A percentile compares a stretch with the other conserved stretches of the same genome.
Evolutionary conservation across 2,888 invertebrate genomes (phyloP).

Genomic region (Anorthoa munda): DNA sequence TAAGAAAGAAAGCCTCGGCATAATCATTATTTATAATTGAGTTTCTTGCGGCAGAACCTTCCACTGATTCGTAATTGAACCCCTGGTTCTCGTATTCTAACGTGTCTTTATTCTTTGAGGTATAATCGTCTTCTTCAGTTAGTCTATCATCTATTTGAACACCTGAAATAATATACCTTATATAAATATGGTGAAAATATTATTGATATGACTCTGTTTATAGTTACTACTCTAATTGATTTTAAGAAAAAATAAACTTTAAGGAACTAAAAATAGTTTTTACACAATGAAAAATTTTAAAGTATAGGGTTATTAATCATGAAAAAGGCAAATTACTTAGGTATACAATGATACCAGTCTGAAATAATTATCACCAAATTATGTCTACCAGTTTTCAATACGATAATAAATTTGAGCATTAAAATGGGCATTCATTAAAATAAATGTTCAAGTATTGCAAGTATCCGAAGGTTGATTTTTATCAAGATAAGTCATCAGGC

Average conservation of each 20-base stretch:
- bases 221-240: too few relatives aligned
- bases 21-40: not conserved
- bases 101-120: not conserved
- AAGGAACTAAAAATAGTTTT: not conserved
- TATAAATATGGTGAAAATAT: not conserved
- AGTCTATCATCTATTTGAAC: constrained; percentile 32
- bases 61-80: not conserved
- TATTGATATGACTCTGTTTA: too few relatives aligned
- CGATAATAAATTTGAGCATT: constrained; percentile 38
- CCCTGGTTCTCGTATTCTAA: constrained; percentile 4
- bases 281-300: not conserved
- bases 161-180: constrained; percentile 33
- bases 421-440: constrained; percentile 67
- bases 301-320: not conserved
- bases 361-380: not conserved
- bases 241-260: not conserved
- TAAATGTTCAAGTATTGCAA: constrained; percentile 66
- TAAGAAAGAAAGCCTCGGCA: not conserved
- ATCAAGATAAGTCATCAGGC: constrained; percentile 69
- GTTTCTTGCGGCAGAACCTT: not conserved
- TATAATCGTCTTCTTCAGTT: not conserved
- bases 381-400: not conserved
- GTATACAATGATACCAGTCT: not conserved
- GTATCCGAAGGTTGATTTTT: constrained; percentile 71
- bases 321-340: not conserved